A percentile compares a stretch with the other conserved stretches of the same genome.
These are phyloP conservation scores for Napeogenes inachia DNA, from an alignment of 2,888 invertebrate genomes.

Conservation along the genomic window DNA sequence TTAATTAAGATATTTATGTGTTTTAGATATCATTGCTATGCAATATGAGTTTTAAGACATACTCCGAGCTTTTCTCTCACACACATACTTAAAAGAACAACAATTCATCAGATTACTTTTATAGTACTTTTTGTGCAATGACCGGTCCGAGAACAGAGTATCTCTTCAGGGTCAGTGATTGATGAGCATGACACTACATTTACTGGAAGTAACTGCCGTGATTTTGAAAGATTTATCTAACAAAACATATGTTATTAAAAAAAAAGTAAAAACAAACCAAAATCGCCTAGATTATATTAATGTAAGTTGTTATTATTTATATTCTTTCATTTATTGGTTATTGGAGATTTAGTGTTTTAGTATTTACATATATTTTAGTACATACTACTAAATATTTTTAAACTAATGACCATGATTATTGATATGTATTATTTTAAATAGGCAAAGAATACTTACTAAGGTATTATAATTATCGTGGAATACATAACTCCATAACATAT, in stretches of 20 bases:
- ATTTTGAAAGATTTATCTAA: not conserved
- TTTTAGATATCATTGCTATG: no score
- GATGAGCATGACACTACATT: constrained; percentile 24
- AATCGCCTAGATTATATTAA: not conserved
- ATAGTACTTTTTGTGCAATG: constrained; percentile 20
- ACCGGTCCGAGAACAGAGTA: constrained; percentile 18
- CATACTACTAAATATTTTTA: no score
- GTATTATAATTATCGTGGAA: no score
- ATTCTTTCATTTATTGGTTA: no score
- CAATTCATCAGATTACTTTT: constrained; percentile 10
- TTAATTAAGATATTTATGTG: not conserved
- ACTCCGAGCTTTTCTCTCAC: not conserved
- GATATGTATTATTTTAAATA: no score
- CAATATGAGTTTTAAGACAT: no score
- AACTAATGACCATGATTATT: no score
- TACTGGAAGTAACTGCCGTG: not conserved
- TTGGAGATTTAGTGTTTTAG: no score
- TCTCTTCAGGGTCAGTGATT: constrained; percentile 25
- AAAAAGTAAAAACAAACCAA: not conserved
- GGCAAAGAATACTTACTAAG: no score
- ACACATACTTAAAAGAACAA: not conserved
- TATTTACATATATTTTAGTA: no score
- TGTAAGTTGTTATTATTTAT: not conserved
- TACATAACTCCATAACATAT: no score
- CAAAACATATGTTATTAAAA: not conserved